Evolutionary conservation across 2,888 invertebrate genomes (phyloP).

Genomic region (Apeira syringaria): DNA sequence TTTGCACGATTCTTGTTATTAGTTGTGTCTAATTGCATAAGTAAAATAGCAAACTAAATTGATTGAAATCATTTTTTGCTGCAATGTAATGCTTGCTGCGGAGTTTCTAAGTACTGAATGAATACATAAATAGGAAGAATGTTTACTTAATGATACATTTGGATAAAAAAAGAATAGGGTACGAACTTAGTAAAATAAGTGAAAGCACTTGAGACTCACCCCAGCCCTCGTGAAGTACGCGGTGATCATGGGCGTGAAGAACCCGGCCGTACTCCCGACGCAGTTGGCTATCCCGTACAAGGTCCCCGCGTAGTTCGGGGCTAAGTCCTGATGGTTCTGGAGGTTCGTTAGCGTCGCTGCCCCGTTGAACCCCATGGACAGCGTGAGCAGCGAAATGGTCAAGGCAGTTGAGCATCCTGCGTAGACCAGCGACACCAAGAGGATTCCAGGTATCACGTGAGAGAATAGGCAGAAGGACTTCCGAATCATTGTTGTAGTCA

Average conservation of each 20-base stretch:
- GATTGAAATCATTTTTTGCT: no score
- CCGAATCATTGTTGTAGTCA: conserved; percentile 78
- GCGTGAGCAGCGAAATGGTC: conserved; percentile 85
- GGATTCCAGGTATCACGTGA: conserved; percentile 77
- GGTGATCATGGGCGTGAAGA: conserved; percentile 89
- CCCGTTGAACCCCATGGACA: conserved; percentile 87
- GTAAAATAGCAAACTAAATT: no score
- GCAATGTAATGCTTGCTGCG: no score
- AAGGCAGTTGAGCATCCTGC: conserved; percentile 85
- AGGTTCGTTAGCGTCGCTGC: conserved; percentile 85
- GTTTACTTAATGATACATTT: no score
- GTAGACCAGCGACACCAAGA: conserved; percentile 82
- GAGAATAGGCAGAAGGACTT: conserved; percentile 87
- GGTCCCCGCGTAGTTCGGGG: conserved; percentile 91
- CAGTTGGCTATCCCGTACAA: conserved; percentile 91
- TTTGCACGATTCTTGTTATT: no score
- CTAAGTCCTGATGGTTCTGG: conserved; percentile 88
- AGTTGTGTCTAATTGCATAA: no score
- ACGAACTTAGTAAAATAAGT: no score
- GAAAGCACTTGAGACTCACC: conserved; percentile 68
- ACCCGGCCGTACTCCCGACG: conserved; percentile 88
- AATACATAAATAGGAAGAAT: no score
- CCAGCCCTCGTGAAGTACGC: conserved; percentile 84
- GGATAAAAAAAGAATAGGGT: no score
- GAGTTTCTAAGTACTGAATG: no score